Evolutionary conservation across 2,888 invertebrate species (phyloP), one percentile per base, ranked within the genome.

Genomic region (Mythimna pallens): DNA sequence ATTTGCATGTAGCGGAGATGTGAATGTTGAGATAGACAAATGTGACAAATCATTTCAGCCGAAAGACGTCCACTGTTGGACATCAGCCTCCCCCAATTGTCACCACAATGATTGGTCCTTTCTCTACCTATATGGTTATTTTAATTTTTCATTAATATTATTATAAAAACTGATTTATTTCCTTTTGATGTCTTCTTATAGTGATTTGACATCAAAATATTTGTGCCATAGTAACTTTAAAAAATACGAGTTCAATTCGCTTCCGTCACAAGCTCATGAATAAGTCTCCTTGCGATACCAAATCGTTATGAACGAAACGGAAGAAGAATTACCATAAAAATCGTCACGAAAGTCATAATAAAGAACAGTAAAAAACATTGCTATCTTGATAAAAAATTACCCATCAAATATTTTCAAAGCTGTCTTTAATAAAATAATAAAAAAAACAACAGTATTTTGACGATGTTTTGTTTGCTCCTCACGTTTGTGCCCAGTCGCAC

Each of bases 401-500:
- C 62, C 58, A 57, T 36, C n/a, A 64, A 61, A 68, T 12, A 8
- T 65, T 68, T 66, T 65, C 47, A 61, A 75, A 80, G 52, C 50
- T 36, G 62, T 61, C 30, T 36, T 59, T 55, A 65, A 67, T 68
- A 50, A 50, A 50, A 64, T 34, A 55, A 54, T 70, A 64, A 71
- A 68, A 67, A 78, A 30, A 68, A 83, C 50, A 75, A 69, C 25
- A 70, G 40, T 55, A 17, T 34, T 43, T 10, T 30, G 34, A 17
- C 8, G n/a, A 54, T 68, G 43, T 73, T 83, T 77, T 73, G 70
- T 73, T 78, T 70, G 63, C 70, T 58, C 22, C 72, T 59, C 76
- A 75, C 77, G 72, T 74, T 75, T 64, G 61, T 69, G 73, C 65
- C 73, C 75, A 76, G 57, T 77, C 73, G 67, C 50, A 77, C 63